Evolutionary conservation across 1,140 invertebrate species (phyloP), one percentile per base, ranked within the genome.

Genomic region (Contarinia nasturtii): DNA sequence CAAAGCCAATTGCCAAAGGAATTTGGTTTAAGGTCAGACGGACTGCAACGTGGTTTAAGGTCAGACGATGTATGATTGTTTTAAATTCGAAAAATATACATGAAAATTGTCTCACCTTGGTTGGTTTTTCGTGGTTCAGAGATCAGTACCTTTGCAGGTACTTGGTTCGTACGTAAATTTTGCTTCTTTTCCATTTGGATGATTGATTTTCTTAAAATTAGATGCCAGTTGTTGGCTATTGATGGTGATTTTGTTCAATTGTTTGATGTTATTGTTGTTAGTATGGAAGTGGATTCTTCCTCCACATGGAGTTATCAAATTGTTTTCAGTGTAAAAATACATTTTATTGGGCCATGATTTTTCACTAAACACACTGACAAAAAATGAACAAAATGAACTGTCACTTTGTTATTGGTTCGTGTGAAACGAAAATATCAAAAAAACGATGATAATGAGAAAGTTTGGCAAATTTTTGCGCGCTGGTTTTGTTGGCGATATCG

Each of bases 331-430:
- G 67, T 72, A 60, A 58, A 64, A 66, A 75, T 69, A 75, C 77
- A 80, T 79, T 51, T 79, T 75, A 80, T 69, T 73, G 77, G 76
- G 74, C 76, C 77, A 80, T 80, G 74, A 75, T 76, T 77, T 27
- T 27, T 27, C 27, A 27, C 27, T 27, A 27, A 27, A 67, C 57
- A 42, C 41, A 17, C 14, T 18, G 15, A 42, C 41, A 7, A 38
- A 14, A 17, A 38, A n/a, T 5, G 14, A 38, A 38, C 3, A 7
- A 14, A 17, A n/a, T 38, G 7, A 7, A 34, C 36, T n/a, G 12
- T 17, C 12, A 38, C 12, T n/a, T 38, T 17, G 36, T 38, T 14
- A 38, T 38, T 14, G 12, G 36, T 12, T n/a, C 36, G 12, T 38
- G 5, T 38, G 12, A 38, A 17, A 17, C 36, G 15, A 38, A 38